phyloP scores from a whole-genome alignment of 2,113 vertebrate genomes.

The Carassius carassius region DNA sequence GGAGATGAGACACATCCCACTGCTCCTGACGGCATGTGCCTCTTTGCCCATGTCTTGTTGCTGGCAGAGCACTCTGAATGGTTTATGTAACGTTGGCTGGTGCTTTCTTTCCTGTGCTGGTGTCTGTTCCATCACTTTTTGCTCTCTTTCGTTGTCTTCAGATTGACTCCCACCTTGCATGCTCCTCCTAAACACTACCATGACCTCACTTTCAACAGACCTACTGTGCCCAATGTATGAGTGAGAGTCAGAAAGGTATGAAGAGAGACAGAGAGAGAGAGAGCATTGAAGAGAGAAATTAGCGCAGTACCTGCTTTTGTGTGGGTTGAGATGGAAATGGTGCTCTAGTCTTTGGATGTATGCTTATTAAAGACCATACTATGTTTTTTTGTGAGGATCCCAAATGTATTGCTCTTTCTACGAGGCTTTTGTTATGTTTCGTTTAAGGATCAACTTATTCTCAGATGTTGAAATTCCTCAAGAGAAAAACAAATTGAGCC shows the following conservation, averaged over 20 bases:
- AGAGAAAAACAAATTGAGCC: background rate
- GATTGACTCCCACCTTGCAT: constrained; percentile 18
- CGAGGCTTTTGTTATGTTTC: background rate
- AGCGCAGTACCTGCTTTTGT: constrained; percentile 18
- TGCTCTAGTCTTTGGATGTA: constrained; percentile 40
- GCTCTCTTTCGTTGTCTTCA: constrained; percentile 24
- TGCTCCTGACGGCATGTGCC: constrained; percentile 13
- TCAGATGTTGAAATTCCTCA: background rate
- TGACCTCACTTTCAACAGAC: constrained; percentile 34
- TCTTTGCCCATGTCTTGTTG: constrained; percentile 40
- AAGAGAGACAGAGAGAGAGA: background rate
- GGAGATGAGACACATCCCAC: constrained; percentile 30
- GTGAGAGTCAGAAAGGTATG: constrained; percentile 3
- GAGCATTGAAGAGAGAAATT: background rate
- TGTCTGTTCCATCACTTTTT: constrained; percentile 46
- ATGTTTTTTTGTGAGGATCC: background rate
- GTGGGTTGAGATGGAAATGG: constrained; percentile 43
- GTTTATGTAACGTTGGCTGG: constrained; percentile 41
- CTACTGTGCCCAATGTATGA: background rate
- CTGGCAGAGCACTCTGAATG: constrained; percentile 35
- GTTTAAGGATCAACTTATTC: background rate
- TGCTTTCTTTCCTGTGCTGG: constrained; percentile 23
- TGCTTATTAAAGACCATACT: constrained; percentile 3
- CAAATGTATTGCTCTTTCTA: background rate
- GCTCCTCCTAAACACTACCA: constrained; percentile 18